Conservation (phyloP, 2,888 invertebrate species). For the Monopis laevigella region DNA sequence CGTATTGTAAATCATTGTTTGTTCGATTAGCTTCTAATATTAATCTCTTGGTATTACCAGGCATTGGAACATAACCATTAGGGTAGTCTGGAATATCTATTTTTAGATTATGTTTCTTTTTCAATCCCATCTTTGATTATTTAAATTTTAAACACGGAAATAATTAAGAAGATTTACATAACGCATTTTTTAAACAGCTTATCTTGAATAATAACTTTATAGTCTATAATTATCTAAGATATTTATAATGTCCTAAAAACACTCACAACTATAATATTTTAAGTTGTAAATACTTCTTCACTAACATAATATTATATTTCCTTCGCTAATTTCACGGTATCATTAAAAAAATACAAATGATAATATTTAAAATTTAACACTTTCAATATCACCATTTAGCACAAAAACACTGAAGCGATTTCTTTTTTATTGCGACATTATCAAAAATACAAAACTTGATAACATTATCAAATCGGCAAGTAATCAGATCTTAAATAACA, state of each 20-base stretch:
- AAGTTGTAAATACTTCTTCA: too few relatives aligned
- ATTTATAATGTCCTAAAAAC: too few relatives aligned
- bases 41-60: constrained; percentile 31
- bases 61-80: constrained; percentile 53
- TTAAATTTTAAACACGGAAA: too few relatives aligned
- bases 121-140: constrained; percentile 24
- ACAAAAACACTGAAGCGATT: constrained; percentile 7
- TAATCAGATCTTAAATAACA: constrained; percentile 7
- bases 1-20: constrained; percentile 27
- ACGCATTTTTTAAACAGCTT: too few relatives aligned
- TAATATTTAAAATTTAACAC: neutral
- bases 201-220: too few relatives aligned
- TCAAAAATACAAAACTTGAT: constrained; percentile 3
- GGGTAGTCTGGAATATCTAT: constrained; percentile 44
- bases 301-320: too few relatives aligned
- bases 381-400: constrained; percentile 3
- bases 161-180: too few relatives aligned
- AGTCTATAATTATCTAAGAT: too few relatives aligned
- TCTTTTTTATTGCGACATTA: constrained; percentile 1
- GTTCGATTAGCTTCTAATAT: constrained; percentile 30
- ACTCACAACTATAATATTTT: too few relatives aligned
- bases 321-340: too few relatives aligned
- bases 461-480: constrained; percentile 6
- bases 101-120: constrained; percentile 49
- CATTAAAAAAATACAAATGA: too few relatives aligned